Evolutionary conservation across 2,797 vertebrate genomes (phyloP).

Genomic region (Gymnodraco acuticeps): DNA sequence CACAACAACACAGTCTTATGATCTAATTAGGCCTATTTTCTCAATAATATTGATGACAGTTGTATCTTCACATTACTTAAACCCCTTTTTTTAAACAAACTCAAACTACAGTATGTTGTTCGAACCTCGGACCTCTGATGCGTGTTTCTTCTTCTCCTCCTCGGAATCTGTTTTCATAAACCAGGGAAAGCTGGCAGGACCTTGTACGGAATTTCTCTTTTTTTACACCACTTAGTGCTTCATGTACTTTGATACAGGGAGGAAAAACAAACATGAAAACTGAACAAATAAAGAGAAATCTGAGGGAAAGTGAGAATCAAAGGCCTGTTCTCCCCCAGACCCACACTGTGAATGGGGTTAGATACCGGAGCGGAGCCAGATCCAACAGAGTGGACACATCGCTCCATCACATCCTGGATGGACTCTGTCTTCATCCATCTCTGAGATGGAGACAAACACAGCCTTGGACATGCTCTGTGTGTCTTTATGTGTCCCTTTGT

Average conservation of each 20-base stretch:
- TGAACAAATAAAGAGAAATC: slow-evolving; percentile 15
- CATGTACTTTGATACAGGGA: neutral
- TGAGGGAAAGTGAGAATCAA: slow-evolving; percentile 22
- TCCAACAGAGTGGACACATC: slow-evolving; percentile 45
- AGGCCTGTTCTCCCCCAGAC: neutral
- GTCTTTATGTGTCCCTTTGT: slow-evolving; percentile 30
- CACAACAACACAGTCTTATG: neutral
- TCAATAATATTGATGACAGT: neutral
- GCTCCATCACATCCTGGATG: slow-evolving; percentile 37
- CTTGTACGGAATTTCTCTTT: neutral
- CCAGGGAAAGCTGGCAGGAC: slow-evolving; percentile 1
- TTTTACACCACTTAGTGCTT: neutral
- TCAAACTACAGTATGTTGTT: neutral
- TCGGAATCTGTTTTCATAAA: slow-evolving; percentile 2
- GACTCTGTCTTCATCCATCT: slow-evolving; percentile 37
- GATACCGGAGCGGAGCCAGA: slow-evolving; percentile 29
- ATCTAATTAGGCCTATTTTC: neutral
- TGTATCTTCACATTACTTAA: neutral
- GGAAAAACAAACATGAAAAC: slow-evolving; percentile 33
- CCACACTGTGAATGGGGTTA: neutral
- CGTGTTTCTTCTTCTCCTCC: slow-evolving; percentile 13
- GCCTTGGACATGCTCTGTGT: slow-evolving; percentile 17
- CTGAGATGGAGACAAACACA: slow-evolving; percentile 49
- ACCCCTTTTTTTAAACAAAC: neutral
- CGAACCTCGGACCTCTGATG: slow-evolving; percentile 3